These are phyloP conservation scores for Plestiodon gilberti DNA, from an alignment of 2,113 vertebrate genomes.

Conservation along the genomic window DNA sequence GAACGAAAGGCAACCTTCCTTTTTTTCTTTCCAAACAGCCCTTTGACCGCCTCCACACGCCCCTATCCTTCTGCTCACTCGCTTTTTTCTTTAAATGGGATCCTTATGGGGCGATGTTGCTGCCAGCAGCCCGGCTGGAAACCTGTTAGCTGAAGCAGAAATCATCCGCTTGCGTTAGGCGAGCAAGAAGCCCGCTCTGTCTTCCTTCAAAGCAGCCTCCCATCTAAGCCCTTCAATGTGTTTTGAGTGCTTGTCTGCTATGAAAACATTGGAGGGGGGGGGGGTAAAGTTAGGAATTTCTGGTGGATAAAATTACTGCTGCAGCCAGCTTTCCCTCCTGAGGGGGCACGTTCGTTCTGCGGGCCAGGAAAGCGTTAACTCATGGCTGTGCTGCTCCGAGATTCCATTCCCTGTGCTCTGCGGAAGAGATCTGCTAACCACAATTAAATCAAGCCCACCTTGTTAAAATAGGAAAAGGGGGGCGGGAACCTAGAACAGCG, in stretches of 20 bases:
- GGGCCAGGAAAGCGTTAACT: slow-evolving; percentile 35
- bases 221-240: slow-evolving; percentile 71
- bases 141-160: slow-evolving; percentile 75
- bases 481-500: rapidly evolving
- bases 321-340: slow-evolving; percentile 34
- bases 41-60: slow-evolving; percentile 58
- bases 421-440: not conserved
- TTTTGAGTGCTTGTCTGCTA: slow-evolving; percentile 60
- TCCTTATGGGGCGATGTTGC: slow-evolving; percentile 68
- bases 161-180: slow-evolving; percentile 65
- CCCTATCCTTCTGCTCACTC: slow-evolving; percentile 69
- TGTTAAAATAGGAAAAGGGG: not conserved
- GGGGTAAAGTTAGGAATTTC: slow-evolving; percentile 49
- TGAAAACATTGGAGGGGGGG: slow-evolving; percentile 29
- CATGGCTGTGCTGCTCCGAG: slow-evolving; percentile 41
- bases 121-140: slow-evolving; percentile 73
- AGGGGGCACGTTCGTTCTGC: slow-evolving; percentile 29
- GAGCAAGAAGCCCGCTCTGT: slow-evolving; percentile 74
- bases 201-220: slow-evolving; percentile 70
- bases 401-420: not conserved
- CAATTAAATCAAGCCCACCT: not conserved
- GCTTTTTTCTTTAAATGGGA: slow-evolving; percentile 72
- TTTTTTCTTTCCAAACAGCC: slow-evolving; percentile 23
- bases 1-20: slow-evolving; percentile 17
- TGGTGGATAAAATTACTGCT: slow-evolving; percentile 53